Evolutionary conservation across 2,888 invertebrate genomes (phyloP).

Genomic region (Operophtera brumata): DNA sequence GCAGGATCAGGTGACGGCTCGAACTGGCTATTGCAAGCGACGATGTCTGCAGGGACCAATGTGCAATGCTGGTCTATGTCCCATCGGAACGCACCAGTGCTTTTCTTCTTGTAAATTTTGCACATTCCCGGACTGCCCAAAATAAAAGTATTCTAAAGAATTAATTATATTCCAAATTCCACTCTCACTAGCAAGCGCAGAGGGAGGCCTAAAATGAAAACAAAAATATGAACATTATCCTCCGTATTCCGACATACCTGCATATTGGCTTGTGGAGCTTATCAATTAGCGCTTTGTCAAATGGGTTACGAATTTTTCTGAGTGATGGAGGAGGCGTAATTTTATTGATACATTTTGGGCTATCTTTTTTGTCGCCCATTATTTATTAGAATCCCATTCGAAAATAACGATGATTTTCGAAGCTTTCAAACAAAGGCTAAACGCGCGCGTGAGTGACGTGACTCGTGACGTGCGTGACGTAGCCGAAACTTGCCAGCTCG

Average conservation of each 20-base stretch:
- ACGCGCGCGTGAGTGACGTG: too few species aligned
- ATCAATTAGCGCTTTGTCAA: constrained; percentile 83
- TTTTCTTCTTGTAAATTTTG: constrained; percentile 72
- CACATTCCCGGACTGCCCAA: constrained; percentile 72
- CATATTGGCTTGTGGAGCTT: constrained; percentile 85
- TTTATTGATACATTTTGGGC: constrained; percentile 55
- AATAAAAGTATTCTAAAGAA: constrained; percentile 1
- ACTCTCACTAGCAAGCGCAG: neutral
- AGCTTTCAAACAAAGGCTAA: neutral
- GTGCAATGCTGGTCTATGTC: constrained; percentile 85
- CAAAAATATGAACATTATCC: too few species aligned
- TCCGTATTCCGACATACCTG: constrained; percentile 79
- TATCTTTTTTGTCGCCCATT: constrained; percentile 69
- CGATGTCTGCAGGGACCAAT: constrained; percentile 85
- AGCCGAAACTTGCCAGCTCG: too few species aligned
- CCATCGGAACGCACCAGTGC: constrained; percentile 76
- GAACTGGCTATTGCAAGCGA: constrained; percentile 83
- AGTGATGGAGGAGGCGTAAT: constrained; percentile 66
- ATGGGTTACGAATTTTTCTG: constrained; percentile 83
- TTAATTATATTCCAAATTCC: neutral
- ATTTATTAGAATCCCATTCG: constrained; percentile 46
- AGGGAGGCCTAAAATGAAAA: too few species aligned
- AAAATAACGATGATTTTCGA: constrained; percentile 58
- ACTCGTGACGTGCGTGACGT: too few species aligned
- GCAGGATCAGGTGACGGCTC: constrained; percentile 82